A percentile compares a stretch with the other conserved stretches of the same genome.
Conservation (phyloP, 2,113 vertebrate genomes). For the Colistium nudipinnis region DNA sequence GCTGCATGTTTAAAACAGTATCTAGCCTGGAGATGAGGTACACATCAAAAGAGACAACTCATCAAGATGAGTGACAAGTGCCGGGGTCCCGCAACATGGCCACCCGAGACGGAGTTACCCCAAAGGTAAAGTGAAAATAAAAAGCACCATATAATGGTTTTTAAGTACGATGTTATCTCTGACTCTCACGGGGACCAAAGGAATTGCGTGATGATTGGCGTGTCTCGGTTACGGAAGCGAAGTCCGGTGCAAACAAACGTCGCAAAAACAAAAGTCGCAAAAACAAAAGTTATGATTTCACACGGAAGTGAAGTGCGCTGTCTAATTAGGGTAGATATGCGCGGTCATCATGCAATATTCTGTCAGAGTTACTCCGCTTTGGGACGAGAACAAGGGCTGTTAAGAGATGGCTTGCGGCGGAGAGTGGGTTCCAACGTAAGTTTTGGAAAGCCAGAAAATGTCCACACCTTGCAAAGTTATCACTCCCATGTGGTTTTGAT, state of each 20-base stretch:
- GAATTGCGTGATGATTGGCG: background rate
- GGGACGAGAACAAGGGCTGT: slow-evolving; percentile 41
- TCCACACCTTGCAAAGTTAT: slow-evolving; percentile 14
- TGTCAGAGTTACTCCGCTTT: slow-evolving; percentile 41
- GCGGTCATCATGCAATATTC: slow-evolving; percentile 47
- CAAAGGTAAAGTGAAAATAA: slow-evolving; percentile 25
- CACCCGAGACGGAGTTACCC: slow-evolving; percentile 47
- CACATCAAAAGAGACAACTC: slow-evolving; percentile 66
- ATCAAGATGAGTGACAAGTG: slow-evolving; percentile 76
- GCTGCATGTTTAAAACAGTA: slow-evolving; percentile 59
- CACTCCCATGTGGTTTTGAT: slow-evolving; percentile 21
- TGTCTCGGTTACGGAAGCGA: background rate
- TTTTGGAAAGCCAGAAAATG: slow-evolving; percentile 25
- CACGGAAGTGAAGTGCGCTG: background rate
- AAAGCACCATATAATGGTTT: slow-evolving; percentile 25
- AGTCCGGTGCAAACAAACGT: slow-evolving; percentile 1
- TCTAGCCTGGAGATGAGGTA: slow-evolving; percentile 64
- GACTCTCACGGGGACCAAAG: slow-evolving; percentile 7
- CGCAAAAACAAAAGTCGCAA: slow-evolving; percentile 6
- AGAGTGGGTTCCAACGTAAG: slow-evolving; percentile 19
- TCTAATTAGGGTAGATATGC: slow-evolving; percentile 49
- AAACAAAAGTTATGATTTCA: slow-evolving; percentile 8
- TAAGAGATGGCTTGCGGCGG: background rate
- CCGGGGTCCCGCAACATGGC: slow-evolving; percentile 54
- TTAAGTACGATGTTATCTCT: slow-evolving; percentile 24